These are phyloP conservation scores for Cotesia typhae DNA, from an alignment of 1,140 invertebrate species.

Conservation along the genomic window DNA sequence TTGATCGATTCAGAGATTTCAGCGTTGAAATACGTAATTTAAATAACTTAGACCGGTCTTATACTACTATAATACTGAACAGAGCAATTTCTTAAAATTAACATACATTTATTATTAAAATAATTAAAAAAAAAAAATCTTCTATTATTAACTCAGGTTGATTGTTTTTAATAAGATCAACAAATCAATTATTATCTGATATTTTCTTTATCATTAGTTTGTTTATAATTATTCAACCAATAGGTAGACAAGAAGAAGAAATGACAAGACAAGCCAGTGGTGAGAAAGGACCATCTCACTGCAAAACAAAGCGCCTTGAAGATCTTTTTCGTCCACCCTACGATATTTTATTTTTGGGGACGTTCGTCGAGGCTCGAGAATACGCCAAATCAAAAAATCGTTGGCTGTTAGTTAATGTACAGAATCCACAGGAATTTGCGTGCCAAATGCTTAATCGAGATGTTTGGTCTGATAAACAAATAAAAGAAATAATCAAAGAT, in stretches of 20 bases:
- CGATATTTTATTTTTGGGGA: slow-evolving; percentile 75
- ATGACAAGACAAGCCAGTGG: slow-evolving; percentile 53
- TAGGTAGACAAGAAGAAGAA: slow-evolving; percentile 65
- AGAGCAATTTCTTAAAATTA: no score
- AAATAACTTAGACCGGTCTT: no score
- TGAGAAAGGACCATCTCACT: slow-evolving; percentile 56
- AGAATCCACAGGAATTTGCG: slow-evolving; percentile 79
- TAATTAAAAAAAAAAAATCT: no score
- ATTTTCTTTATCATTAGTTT: slow-evolving; percentile 27
- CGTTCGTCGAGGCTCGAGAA: slow-evolving; percentile 73
- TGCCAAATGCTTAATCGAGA: slow-evolving; percentile 81
- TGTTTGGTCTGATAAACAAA: slow-evolving; percentile 76
- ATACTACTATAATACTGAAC: no score
- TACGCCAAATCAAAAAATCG: slow-evolving; percentile 70
- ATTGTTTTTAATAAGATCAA: neutral
- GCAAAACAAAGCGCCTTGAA: slow-evolving; percentile 70
- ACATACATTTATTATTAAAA: no score
- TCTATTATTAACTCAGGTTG: no score
- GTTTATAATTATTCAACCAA: slow-evolving; percentile 33
- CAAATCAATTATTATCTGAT: slow-evolving; percentile 3
- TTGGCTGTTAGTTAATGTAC: slow-evolving; percentile 83
- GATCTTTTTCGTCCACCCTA: slow-evolving; percentile 80
- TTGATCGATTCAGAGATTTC: slow-evolving; percentile 76
- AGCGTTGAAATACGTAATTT: slow-evolving; percentile 71
- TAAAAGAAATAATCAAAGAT: slow-evolving; percentile 74